Base-by-base conservation (phyloP, 2,797 vertebrate species). In the Aldrovandia affinis region DNA sequence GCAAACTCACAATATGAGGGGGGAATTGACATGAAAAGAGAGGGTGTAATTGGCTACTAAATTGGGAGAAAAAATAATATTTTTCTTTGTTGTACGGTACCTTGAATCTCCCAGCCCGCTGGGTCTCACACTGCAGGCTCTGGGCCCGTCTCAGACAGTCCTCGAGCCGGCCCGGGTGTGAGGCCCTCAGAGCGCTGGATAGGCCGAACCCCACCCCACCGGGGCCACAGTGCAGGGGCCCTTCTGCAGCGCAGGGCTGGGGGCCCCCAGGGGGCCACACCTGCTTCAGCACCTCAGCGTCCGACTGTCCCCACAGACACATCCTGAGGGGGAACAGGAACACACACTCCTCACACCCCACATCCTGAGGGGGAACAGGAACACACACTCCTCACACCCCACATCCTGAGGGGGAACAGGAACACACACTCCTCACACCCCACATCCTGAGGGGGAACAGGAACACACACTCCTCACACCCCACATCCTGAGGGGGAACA, bases 271-370 rank as follows among this genome's bases (percentile, higher is more conserved):
- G 36, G 4, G 81, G 28, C 75, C 50, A 50, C 20, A 25, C 2
- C 44, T 79, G 84, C 20, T 18, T 81, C 42, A 79, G n/a, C 36
- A 85, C 25, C 61, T 82, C 63, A 18, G 75, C 44, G 15, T 83
- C 81, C 42, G 5, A 30, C 39, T 61, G 63, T 25, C 28, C 55
- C 81, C 84, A 83, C 3, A 79, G 81, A 20, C 70, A 22, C 84
- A 54, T 55, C 81, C 84, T 85, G 57, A n/a, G 57, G 15, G 52
- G 15, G 14, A 22, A 2, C 14, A 15, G 36, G 12, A 30, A 9
- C 39, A 70, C 15, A 15, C 14, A 4, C 1, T 39, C 5, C 20
- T 1, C 5, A 25, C 20, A 4, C 25, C 28, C n/a, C 61, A 14
- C 1, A 22, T 39, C 68, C 68, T 68, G 63, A 33, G 30, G 15